Evolutionary conservation across 2,888 invertebrate genomes (phyloP).

Genomic region (Metopia argyrocephala): DNA sequence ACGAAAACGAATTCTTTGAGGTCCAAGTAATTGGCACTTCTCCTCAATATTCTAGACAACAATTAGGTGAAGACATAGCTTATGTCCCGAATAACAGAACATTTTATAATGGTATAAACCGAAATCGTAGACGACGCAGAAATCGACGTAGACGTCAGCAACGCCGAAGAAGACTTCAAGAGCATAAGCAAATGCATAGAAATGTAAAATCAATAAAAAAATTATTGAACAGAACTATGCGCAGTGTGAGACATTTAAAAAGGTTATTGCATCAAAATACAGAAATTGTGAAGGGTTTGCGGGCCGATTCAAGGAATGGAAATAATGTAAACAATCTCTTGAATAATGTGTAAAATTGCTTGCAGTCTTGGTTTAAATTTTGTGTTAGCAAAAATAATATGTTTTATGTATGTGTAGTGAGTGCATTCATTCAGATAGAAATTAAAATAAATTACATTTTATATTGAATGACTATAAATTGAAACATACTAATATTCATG

Average conservation of each 20-base stretch:
- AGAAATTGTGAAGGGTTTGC: conserved; percentile 5
- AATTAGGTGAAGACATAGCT: neutral
- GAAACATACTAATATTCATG: too few relatives aligned
- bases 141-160: neutral
- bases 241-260: conserved; percentile 6
- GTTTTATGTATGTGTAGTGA: too few relatives aligned
- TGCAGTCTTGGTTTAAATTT: too few relatives aligned
- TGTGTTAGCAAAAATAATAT: too few relatives aligned
- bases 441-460: too few relatives aligned
- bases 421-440: too few relatives aligned
- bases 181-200: neutral
- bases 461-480: too few relatives aligned
- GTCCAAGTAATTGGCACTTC: neutral
- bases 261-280: conserved; percentile 22
- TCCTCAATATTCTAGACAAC: neutral
- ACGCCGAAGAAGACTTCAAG: neutral
- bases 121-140: neutral
- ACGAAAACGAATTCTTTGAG: neutral
- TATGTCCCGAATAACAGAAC: too few relatives aligned
- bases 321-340: too few relatives aligned
- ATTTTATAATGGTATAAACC: too few relatives aligned
- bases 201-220: conserved; percentile 27
- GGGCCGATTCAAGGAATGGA: too few relatives aligned
- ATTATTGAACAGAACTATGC: conserved; percentile 17
- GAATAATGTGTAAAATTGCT: too few relatives aligned